These are phyloP conservation scores for Cerceris rybyensis DNA, from an alignment of 2,888 invertebrate species.

Conservation along the genomic window DNA sequence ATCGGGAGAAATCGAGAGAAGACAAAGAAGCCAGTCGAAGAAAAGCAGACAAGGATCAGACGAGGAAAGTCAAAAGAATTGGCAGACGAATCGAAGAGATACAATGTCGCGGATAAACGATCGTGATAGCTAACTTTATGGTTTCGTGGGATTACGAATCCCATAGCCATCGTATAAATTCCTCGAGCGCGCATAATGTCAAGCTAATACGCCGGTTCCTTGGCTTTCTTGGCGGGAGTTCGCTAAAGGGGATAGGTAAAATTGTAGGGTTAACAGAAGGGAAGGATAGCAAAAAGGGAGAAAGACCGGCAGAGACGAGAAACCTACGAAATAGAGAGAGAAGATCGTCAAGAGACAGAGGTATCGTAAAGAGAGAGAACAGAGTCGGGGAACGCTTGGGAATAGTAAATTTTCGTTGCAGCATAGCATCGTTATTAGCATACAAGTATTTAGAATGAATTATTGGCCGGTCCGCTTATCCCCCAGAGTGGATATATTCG, in stretches of 20 bases:
- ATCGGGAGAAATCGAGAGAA: not conserved
- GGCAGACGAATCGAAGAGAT: constrained; percentile 32
- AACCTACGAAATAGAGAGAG: no score
- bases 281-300: constrained; percentile 28
- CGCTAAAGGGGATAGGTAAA: constrained; percentile 14
- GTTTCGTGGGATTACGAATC: constrained; percentile 59
- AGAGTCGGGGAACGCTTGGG: constrained; percentile 60
- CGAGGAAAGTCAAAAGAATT: constrained; percentile 20
- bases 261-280: constrained; percentile 8
- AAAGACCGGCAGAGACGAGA: not conserved
- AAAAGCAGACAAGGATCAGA: constrained; percentile 6
- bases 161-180: constrained; percentile 71
- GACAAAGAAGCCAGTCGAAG: not conserved
- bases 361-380: constrained; percentile 20
- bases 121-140: constrained; percentile 65
- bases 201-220: constrained; percentile 61
- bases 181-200: constrained; percentile 56
- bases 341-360: constrained; percentile 16
- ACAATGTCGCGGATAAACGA: constrained; percentile 61
- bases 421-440: constrained; percentile 74
- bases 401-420: constrained; percentile 75
- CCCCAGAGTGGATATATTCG: constrained; percentile 67
- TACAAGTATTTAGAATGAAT: constrained; percentile 80
- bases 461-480: constrained; percentile 73
- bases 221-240: constrained; percentile 22